Conservation (phyloP, 2,888 invertebrate species). For the Tiliacea aurago region DNA sequence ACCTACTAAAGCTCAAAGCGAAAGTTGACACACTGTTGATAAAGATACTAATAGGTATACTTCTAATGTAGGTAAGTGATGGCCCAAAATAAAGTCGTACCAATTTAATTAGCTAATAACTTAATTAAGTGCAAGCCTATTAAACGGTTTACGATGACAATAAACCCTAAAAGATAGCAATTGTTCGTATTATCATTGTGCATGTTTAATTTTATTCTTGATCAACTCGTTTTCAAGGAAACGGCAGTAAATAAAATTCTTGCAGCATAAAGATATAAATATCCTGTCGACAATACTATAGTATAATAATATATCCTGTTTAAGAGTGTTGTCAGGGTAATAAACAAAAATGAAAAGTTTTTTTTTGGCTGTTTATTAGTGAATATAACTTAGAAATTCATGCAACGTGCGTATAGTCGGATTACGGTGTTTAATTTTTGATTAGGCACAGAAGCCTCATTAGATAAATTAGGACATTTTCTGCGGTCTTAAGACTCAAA, state of each 20-base stretch:
- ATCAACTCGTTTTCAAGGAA: conserved; percentile 57
- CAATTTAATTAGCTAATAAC: conserved; percentile 19
- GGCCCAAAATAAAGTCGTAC: not conserved
- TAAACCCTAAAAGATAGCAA: conserved; percentile 30
- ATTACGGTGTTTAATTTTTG: too few relatives aligned
- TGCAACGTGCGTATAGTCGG: too few relatives aligned
- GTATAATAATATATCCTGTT: not conserved
- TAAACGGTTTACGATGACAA: conserved; percentile 16
- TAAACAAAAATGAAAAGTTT: not conserved
- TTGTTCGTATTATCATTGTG: conserved; percentile 21
- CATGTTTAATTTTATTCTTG: conserved; percentile 28
- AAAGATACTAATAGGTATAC: not conserved
- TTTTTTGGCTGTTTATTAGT: too few relatives aligned
- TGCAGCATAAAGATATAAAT: conserved; percentile 46
- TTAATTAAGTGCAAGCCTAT: not conserved
- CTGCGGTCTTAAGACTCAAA: too few relatives aligned
- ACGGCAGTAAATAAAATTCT: conserved; percentile 28
- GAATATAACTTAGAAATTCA: too few relatives aligned
- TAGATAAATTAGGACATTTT: too few relatives aligned
- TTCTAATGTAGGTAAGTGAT: not conserved
- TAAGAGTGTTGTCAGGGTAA: conserved; percentile 23
- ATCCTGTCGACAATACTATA: conserved; percentile 19
- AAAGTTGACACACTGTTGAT: not conserved
- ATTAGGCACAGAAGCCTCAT: too few relatives aligned
- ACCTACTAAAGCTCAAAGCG: not conserved